A percentile compares a stretch with the other conserved stretches of the same genome.
Evolutionary conservation across 30 jellyfish, hydroid and myxozoan genomes (phyloP).

Genomic region (Euphysa ruthae): DNA sequence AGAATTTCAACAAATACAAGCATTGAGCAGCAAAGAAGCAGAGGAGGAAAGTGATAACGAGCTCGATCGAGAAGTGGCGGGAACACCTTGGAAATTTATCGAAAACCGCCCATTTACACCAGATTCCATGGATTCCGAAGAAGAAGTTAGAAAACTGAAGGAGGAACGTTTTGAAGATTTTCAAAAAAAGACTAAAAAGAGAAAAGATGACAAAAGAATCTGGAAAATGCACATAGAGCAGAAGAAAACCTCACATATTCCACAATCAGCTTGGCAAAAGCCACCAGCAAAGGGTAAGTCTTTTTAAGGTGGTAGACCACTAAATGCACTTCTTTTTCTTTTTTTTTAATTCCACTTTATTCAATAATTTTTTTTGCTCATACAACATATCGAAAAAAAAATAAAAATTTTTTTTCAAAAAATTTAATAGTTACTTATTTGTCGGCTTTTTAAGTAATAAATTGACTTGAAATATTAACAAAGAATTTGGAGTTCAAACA

Average conservation of each 20-base stretch:
- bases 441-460: too few relatives aligned
- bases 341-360: too few relatives aligned
- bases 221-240: not conserved
- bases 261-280: not conserved
- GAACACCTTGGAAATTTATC: constrained; percentile 28
- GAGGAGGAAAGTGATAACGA: constrained; percentile 7
- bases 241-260: not conserved
- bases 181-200: not conserved
- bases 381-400: too few relatives aligned
- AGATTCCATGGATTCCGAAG: constrained; percentile 37
- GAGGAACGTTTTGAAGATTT: not conserved
- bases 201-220: not conserved
- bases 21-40: not conserved
- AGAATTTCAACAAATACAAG: not conserved
- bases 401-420: too few relatives aligned
- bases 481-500: too few relatives aligned
- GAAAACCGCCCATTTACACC: constrained; percentile 26
- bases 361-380: too few relatives aligned
- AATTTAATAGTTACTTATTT: too few relatives aligned
- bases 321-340: too few relatives aligned
- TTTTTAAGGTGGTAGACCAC: too few relatives aligned
- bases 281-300: not conserved
- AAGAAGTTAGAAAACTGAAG: constrained; percentile 22
- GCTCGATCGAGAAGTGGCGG: not conserved
- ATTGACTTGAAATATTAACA: too few relatives aligned